These are phyloP conservation scores for Didymodactylos carnosus DNA, from an alignment of 2,888 invertebrate species.

Conservation along the genomic window DNA sequence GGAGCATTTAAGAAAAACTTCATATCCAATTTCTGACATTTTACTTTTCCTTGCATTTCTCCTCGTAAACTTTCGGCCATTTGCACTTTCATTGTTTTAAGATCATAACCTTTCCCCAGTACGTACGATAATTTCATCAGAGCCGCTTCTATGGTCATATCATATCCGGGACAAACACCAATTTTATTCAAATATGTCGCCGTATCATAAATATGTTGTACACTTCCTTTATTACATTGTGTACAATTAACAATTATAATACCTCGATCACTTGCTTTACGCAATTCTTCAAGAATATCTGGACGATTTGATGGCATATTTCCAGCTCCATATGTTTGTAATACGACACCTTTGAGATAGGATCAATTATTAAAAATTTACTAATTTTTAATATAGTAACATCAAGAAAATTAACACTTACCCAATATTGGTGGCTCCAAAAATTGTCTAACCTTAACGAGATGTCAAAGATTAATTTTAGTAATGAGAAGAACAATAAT, in stretches of 20 bases:
- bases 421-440: conserved; percentile 54
- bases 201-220: conserved; percentile 59
- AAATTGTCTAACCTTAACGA: no score
- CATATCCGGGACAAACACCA: conserved; percentile 58
- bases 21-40: not conserved
- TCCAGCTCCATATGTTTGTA: conserved; percentile 79
- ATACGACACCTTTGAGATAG: conserved; percentile 55
- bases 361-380: conserved; percentile 15
- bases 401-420: conserved; percentile 17
- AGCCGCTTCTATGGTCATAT: conserved; percentile 84
- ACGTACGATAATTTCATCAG: conserved; percentile 39
- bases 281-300: conserved; percentile 56
- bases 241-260: conserved; percentile 76
- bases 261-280: conserved; percentile 46
- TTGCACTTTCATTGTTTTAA: not conserved
- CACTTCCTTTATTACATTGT: conserved; percentile 65
- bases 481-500: conserved; percentile 8
- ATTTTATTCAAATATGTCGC: conserved; percentile 45
- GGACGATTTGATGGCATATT: conserved; percentile 64
- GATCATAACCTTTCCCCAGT: not conserved
- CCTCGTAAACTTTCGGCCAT: not conserved
- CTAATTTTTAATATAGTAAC: not conserved
- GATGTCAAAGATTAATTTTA: conserved; percentile 36
- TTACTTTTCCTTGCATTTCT: not conserved
- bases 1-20: not conserved